Evolutionary conservation across 2,888 invertebrate species (phyloP), one percentile per base, ranked within the genome.

Genomic region (Crossocerus cetratus): DNA sequence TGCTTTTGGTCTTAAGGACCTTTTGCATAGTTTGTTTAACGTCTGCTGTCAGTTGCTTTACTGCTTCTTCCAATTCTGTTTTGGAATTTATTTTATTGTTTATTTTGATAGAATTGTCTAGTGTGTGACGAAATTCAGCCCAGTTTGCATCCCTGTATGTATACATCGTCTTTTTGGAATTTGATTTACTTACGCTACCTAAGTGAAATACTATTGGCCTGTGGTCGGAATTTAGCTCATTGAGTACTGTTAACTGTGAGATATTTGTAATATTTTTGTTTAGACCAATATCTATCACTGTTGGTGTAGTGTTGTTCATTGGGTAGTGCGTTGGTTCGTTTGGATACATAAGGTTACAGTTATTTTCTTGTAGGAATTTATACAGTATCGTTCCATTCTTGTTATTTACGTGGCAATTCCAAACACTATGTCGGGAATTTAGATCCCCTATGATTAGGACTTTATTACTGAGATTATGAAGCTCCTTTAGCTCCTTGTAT

Each of bases 141-240:
- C 23, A 23, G 23, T 23, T 4, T 23, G 4, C 23, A 3, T 23
- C 4, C 4, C 4, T 23, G 4, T 23, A 23, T 3, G 2, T 23
- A 2, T 3, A 4, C 23, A 23, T 23, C 4, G 2, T 23, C 23
- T 23, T 23, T 23, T 2, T 23, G 23, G 23, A 23, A 4, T 4
- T 23, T 3, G 2, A 3, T 23, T 23, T 3, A 23, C 23, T 23
- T 23, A 4, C 4, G 2, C 23, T 4, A 23, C 2, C 4, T 23
- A 3, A 23, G 4, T 2, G 23, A 23, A 4, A 23, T n/a, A n/a
- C n/a, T n/a, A 82, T 70, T 57, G 84, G 82, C 2, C 61, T 54
- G 56, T 84, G 83, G 58, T 84, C 82, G 3, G 81, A 84, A 44
- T 70, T 81, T 3, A 83, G 65, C 65, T 81, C 76, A 18, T 73